phyloP scores from a whole-genome alignment of 2,888 invertebrate species.

The Spisula subtruncata region DNA sequence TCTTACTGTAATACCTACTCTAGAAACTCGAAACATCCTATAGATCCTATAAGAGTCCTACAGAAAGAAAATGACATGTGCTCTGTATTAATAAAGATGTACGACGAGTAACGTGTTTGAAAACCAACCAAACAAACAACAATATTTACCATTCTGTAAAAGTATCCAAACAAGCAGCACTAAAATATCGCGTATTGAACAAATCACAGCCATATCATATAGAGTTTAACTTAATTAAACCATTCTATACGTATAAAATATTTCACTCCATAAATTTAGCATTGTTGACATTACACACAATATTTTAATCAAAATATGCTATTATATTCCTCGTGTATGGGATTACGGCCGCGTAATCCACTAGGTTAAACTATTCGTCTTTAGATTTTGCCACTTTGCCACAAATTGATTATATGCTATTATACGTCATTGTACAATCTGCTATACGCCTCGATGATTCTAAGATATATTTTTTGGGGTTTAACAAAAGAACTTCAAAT shows the following conservation, averaged over 20 bases:
- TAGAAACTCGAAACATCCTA: too few relatives aligned
- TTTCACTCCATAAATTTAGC: background rate
- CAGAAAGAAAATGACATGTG: too few relatives aligned
- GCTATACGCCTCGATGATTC: background rate
- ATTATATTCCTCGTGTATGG: background rate
- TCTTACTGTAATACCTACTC: too few relatives aligned
- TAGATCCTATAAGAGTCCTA: too few relatives aligned
- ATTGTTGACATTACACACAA: background rate
- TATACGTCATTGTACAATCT: background rate
- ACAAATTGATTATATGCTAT: background rate
- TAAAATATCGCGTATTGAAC: background rate
- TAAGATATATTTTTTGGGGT: background rate
- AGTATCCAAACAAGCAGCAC: background rate
- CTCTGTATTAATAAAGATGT: too few relatives aligned
- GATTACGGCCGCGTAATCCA: background rate
- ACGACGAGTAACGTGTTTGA: background rate
- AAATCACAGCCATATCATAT: background rate
- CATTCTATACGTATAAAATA: background rate
- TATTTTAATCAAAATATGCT: background rate
- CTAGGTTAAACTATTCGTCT: background rate
- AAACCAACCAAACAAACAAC: background rate
- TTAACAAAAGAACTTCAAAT: slow-evolving; percentile 1
- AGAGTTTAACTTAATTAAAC: background rate
- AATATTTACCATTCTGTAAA: background rate
- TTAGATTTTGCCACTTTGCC: background rate